Percentiles rank a stretch among this genome's conserved stretches.
Evolutionary conservation across 2,113 vertebrate genomes (phyloP).

Genomic region (Holacanthus passer): DNA sequence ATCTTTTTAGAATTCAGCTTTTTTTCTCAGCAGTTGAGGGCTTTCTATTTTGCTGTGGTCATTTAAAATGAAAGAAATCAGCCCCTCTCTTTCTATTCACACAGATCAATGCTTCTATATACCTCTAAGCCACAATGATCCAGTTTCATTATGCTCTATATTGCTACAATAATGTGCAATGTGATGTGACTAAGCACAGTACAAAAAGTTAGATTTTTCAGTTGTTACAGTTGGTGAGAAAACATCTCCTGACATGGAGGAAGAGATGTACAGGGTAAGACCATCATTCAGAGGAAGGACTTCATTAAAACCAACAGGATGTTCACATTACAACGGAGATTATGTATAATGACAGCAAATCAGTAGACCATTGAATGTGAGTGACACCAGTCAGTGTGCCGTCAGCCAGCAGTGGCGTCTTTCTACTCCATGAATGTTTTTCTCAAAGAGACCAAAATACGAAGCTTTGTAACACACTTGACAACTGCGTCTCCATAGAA

Average conservation of each 20-base stretch:
- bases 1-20: background rate
- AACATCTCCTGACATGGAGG: background rate
- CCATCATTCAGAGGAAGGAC: background rate
- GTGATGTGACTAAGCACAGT: background rate
- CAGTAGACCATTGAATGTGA: background rate
- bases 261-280: background rate
- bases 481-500: background rate
- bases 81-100: background rate
- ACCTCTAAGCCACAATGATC: background rate
- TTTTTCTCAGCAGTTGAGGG: background rate
- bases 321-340: conserved; percentile 10
- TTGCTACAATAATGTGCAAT: background rate
- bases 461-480: conserved; percentile 25
- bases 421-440: conserved; percentile 1
- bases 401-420: background rate
- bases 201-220: background rate
- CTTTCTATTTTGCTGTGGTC: background rate
- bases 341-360: conserved; percentile 1
- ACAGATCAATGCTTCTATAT: background rate
- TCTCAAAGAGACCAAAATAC: background rate
- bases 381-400: background rate
- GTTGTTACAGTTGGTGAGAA: background rate
- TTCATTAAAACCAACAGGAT: conserved; percentile 9
- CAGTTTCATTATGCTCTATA: background rate
- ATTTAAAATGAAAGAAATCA: background rate